Conservation (phyloP, 2,797 vertebrate species). For the Malurus leucopterus region DNA sequence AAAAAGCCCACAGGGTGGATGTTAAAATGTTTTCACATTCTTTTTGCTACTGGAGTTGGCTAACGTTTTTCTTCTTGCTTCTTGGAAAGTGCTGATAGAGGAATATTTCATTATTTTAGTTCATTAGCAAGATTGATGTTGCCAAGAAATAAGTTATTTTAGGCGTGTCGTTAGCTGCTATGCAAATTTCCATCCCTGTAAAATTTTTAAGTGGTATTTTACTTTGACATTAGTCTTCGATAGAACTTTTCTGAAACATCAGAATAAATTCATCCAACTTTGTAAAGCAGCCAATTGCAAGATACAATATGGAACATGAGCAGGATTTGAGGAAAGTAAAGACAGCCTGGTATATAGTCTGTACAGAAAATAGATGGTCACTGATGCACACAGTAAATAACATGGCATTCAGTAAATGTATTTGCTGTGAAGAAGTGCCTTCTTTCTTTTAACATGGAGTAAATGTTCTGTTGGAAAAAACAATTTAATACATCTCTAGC, state of each 20-base stretch:
- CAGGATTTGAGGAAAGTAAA: not conserved
- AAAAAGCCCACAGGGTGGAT: not conserved
- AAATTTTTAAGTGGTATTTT: not conserved
- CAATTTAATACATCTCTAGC: accelerated
- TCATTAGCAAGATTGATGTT: not conserved
- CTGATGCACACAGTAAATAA: not conserved
- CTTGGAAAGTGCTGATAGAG: not conserved
- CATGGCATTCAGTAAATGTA: not conserved
- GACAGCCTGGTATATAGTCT: not conserved
- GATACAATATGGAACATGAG: not conserved
- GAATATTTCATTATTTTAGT: not conserved
- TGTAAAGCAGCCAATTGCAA: not conserved
- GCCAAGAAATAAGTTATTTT: not conserved
- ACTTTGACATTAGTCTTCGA: not conserved
- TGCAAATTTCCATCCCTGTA: not conserved
- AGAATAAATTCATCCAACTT: not conserved
- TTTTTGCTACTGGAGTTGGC: not conserved
- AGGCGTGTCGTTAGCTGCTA: not conserved
- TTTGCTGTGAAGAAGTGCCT: not conserved
- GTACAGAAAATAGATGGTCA: not conserved
- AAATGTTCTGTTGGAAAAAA: not conserved
- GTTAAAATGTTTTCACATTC: not conserved
- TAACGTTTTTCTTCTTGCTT: not conserved
- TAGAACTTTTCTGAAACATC: not conserved
- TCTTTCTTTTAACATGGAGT: not conserved